These are phyloP conservation scores for Lepilemur ruficaudatus DNA, from an alignment of 2,797 vertebrate genomes.

Conservation along the genomic window DNA sequence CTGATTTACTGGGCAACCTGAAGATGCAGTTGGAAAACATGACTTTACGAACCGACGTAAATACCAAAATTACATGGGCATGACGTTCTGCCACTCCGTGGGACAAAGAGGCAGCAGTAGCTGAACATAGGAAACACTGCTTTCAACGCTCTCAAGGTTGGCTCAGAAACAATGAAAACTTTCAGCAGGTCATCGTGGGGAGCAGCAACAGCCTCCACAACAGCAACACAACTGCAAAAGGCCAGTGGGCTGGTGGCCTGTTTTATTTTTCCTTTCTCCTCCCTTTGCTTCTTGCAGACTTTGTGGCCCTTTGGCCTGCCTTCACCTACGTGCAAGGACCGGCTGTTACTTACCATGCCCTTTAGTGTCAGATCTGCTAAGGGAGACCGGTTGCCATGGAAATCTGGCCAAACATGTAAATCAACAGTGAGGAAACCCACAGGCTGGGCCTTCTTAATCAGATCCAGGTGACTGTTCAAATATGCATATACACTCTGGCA, in stretches of 20 bases:
- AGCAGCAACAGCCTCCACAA: neutral
- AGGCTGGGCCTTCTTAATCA: slow-evolving; percentile 87
- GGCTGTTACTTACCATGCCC: slow-evolving; percentile 93
- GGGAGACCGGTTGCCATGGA: slow-evolving; percentile 98
- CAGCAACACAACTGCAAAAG: slow-evolving; percentile 22
- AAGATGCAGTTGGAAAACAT: slow-evolving; percentile 15
- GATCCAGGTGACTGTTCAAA: slow-evolving; percentile 92
- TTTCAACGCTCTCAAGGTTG: neutral
- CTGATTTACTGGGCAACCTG: neutral
- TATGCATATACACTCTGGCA: slow-evolving; percentile 91
- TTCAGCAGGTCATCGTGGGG: neutral
- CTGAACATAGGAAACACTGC: neutral
- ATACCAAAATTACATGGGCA: neutral
- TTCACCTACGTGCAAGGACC: slow-evolving; percentile 80
- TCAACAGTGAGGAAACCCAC: slow-evolving; percentile 92
- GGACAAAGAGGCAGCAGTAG: slow-evolving; percentile 7
- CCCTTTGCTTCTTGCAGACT: slow-evolving; percentile 64
- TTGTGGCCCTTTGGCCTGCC: slow-evolving; percentile 61
- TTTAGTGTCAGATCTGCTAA: slow-evolving; percentile 94
- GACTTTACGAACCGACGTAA: neutral
- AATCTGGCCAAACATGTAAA: slow-evolving; percentile 98
- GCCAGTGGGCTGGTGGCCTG: neutral
- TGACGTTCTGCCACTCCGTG: neutral
- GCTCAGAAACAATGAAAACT: slow-evolving; percentile 64
- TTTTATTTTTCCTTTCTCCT: slow-evolving; percentile 56